Percentiles rank a stretch among this genome's conserved stretches.
Conservation (phyloP, 2,888 invertebrate genomes). For the Cryptus viduatorius region DNA sequence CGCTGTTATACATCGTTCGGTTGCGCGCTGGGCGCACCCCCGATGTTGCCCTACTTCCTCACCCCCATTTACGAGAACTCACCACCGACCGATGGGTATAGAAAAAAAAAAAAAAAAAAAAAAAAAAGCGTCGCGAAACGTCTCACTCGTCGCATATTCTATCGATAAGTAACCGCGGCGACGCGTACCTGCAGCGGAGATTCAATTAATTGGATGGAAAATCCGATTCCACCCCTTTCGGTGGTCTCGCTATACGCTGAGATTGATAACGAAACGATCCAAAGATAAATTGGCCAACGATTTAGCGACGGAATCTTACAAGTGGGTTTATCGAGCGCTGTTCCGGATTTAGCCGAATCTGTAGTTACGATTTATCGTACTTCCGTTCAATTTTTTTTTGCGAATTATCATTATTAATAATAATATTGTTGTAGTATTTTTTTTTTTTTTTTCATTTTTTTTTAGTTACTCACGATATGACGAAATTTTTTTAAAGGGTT, state of each 20-base stretch:
- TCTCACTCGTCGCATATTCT: conserved; percentile 35
- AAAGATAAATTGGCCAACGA: conserved; percentile 12
- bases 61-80: conserved; percentile 32
- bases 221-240: conserved; percentile 27
- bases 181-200: conserved; percentile 13
- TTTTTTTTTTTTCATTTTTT: too few species aligned
- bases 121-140: neutral
- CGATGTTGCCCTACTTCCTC: conserved; percentile 55
- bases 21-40: conserved; percentile 28
- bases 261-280: conserved; percentile 16
- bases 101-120: neutral
- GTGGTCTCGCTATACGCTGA: neutral
- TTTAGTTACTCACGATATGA: too few species aligned
- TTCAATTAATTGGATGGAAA: conserved; percentile 60
- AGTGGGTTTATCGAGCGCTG: neutral
- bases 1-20: conserved; percentile 42
- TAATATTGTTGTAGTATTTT: too few species aligned
- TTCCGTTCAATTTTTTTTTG: neutral
- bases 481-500: too few species aligned
- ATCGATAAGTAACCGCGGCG: conserved; percentile 39
- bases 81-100: neutral
- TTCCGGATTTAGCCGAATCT: neutral
- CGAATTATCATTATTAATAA: too few species aligned
- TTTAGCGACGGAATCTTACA: neutral
- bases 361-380: neutral